Conservation (phyloP, 2,113 vertebrate species). For the Noctilio leporinus region DNA sequence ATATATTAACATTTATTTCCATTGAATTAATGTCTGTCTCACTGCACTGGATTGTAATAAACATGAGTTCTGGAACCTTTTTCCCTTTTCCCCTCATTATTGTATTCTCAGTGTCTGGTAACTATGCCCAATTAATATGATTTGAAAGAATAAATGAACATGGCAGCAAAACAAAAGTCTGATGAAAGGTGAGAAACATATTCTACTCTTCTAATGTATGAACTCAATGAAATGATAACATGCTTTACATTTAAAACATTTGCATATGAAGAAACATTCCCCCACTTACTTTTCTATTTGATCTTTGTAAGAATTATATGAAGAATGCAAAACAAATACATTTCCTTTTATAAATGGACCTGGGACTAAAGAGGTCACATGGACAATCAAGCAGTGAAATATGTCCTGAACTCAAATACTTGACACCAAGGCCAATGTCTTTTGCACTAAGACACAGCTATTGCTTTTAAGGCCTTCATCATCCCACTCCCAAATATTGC, state of each 20-base stretch:
- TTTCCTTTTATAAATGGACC: background rate
- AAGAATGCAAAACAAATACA: background rate
- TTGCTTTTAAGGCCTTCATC: background rate
- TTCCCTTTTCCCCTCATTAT: background rate
- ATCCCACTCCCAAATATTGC: background rate
- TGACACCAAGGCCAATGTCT: background rate
- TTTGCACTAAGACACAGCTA: background rate
- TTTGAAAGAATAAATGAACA: background rate
- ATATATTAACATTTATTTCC: background rate
- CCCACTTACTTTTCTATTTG: background rate
- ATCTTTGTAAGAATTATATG: background rate
- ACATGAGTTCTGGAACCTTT: background rate
- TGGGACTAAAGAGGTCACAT: background rate
- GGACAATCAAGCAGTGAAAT: background rate
- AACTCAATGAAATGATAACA: background rate
- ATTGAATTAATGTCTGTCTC: background rate
- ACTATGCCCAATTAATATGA: background rate
- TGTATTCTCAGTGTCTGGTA: background rate
- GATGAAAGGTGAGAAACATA: background rate
- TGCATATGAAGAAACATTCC: background rate
- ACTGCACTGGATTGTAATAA: background rate
- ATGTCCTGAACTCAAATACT: background rate
- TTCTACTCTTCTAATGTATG: background rate
- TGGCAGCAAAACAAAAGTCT: background rate
- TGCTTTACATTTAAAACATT: background rate